Evolutionary conservation across 2,797 vertebrate genomes (phyloP).

Genomic region (Gallirallus australis): DNA sequence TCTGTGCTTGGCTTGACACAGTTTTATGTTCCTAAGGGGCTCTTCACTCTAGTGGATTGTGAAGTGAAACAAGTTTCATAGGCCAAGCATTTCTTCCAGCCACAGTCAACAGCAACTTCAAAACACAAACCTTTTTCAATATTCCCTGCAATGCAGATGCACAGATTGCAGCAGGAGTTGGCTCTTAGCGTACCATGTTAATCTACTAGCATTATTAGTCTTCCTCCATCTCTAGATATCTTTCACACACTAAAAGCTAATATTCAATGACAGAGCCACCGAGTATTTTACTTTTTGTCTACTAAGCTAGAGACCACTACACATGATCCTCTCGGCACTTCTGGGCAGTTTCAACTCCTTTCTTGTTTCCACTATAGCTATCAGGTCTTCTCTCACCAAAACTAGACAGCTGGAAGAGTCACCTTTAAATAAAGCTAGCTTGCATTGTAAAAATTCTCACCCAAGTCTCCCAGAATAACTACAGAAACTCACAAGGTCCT

Average conservation of each 20-base stretch:
- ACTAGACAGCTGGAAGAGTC: background rate
- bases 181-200: background rate
- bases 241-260: background rate
- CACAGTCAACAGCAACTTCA: background rate
- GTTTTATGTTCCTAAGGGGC: background rate
- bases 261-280: background rate
- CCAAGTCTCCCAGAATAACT: background rate
- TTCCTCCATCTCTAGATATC: background rate
- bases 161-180: background rate
- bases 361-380: background rate
- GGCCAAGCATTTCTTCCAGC: background rate
- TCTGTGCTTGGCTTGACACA: background rate
- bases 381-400: background rate
- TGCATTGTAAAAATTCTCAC: background rate
- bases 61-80: background rate
- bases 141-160: background rate
- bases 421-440: accelerated
- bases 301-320: background rate
- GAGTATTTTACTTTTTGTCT: background rate
- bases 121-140: background rate
- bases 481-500: background rate
- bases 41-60: background rate
- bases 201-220: background rate
- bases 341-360: background rate
- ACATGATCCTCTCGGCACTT: background rate